Percentiles rank a stretch among this genome's conserved stretches.
Conservation (phyloP, 2,797 vertebrate genomes). For the Ceryle rudis region DNA sequence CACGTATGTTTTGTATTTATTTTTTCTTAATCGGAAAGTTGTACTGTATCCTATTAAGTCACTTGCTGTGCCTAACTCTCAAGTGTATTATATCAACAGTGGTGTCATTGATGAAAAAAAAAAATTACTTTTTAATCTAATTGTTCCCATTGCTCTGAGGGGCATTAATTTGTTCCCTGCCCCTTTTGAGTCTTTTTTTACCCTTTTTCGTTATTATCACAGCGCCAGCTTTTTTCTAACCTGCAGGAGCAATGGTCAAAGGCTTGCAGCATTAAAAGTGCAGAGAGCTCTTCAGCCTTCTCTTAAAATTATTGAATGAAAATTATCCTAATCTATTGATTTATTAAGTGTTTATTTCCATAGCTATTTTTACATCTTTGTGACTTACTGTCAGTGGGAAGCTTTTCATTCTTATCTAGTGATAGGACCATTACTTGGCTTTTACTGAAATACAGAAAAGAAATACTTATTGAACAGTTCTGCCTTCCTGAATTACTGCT, state of each 20-base stretch:
- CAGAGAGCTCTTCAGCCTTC: slow-evolving; percentile 28
- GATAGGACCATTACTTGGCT: background rate
- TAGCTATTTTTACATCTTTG: background rate
- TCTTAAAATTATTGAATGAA: slow-evolving; percentile 2
- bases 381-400: background rate
- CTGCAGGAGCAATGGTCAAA: background rate
- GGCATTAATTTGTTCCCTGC: background rate
- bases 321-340: slow-evolving; percentile 18
- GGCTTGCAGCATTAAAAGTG: background rate
- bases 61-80: slow-evolving; percentile 22
- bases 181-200: slow-evolving; percentile 11
- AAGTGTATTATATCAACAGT: background rate
- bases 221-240: background rate
- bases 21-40: slow-evolving; percentile 14
- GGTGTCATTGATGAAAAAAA: background rate
- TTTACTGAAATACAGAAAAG: background rate
- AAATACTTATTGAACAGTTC: background rate
- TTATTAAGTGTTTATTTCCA: slow-evolving; percentile 5
- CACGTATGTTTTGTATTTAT: background rate
- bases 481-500: background rate
- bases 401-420: background rate
- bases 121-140: background rate
- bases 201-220: background rate
- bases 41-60: background rate
- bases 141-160: slow-evolving; percentile 2